Conservation (phyloP, 2,888 invertebrate species). For the Pomacea canaliculata region DNA sequence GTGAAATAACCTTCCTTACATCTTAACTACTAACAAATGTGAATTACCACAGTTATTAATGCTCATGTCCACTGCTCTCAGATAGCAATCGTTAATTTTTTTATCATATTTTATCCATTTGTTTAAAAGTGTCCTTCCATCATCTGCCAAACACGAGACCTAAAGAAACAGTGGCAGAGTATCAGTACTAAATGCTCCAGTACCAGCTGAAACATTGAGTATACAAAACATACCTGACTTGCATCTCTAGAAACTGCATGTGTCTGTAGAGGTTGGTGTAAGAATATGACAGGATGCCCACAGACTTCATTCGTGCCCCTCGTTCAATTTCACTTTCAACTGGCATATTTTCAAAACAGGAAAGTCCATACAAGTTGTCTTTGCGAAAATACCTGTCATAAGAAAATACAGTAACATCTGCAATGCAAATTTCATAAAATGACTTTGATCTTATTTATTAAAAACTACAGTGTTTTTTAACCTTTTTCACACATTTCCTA, state of each 20-base stretch:
- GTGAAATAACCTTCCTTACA: too few species aligned
- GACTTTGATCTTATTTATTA: background rate
- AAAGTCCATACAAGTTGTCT: conserved; percentile 67
- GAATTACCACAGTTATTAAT: too few species aligned
- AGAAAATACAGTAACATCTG: background rate
- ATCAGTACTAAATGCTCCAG: too few species aligned
- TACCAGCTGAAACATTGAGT: too few species aligned
- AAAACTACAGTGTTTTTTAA: background rate
- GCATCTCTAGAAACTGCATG: conserved; percentile 68
- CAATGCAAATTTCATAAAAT: background rate
- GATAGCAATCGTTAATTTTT: too few species aligned
- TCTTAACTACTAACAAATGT: too few species aligned
- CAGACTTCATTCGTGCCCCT: conserved; percentile 71
- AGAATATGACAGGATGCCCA: conserved; percentile 69
- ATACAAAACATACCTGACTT: conserved; percentile 64
- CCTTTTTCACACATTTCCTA: too few species aligned
- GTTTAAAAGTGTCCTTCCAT: too few species aligned
- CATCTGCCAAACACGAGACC: too few species aligned
- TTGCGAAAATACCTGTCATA: conserved; percentile 69
- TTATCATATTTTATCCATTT: too few species aligned
- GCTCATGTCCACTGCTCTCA: too few species aligned
- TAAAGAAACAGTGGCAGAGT: too few species aligned
- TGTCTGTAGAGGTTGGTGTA: conserved; percentile 69
- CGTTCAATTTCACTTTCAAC: conserved; percentile 69
- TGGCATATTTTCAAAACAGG: conserved; percentile 70